Conservation (phyloP, 2,888 invertebrate species). For the Polyommatus icarus region DNA sequence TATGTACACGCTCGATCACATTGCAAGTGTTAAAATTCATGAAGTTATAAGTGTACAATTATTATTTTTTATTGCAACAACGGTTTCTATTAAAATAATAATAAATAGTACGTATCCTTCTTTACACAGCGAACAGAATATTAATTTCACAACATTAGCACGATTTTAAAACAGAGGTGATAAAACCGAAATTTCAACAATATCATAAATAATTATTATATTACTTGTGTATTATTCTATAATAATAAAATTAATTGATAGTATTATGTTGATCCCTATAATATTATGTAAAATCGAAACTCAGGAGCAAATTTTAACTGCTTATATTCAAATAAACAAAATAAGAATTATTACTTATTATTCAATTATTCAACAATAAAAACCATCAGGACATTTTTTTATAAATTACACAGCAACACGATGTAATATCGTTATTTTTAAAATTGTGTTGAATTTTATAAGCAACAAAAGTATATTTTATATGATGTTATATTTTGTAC, state of each 20-base stretch:
- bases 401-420: neutral
- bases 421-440: neutral
- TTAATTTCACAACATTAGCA: neutral
- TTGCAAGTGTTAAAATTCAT: constrained; percentile 40
- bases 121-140: neutral
- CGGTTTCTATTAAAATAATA: constrained; percentile 2
- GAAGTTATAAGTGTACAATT: neutral
- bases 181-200: neutral
- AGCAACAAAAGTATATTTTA: constrained; percentile 18
- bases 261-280: neutral
- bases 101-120: neutral
- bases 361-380: constrained; percentile 13
- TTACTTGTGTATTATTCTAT: neutral
- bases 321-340: neutral
- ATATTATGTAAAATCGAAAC: neutral
- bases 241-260: neutral
- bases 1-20: constrained; percentile 63
- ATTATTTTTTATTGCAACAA: neutral
- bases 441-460: neutral
- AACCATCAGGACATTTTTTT: neutral
- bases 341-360: neutral
- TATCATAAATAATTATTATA: neutral
- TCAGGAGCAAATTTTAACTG: neutral
- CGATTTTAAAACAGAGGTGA: neutral
- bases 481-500: constrained; percentile 20